Evolutionary conservation across 2,888 invertebrate genomes (phyloP).

Genomic region (Eledona agricola): DNA sequence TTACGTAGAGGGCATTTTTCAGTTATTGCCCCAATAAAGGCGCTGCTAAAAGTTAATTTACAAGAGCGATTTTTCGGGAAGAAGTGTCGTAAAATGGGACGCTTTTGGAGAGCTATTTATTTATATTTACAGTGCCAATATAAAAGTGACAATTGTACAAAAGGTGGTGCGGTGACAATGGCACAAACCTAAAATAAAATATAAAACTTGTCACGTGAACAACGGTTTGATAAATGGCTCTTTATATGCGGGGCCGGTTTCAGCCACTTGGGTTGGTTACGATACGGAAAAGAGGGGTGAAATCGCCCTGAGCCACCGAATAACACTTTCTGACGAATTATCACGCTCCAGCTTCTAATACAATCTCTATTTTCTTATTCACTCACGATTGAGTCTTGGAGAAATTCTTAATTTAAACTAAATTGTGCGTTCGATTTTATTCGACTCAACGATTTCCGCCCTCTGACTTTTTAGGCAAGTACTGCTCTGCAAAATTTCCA

Average conservation of each 20-base stretch:
- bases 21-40: slow-evolving; percentile 10
- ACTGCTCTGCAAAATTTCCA: too few species aligned
- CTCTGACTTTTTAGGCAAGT: too few species aligned
- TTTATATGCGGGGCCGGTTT: slow-evolving; percentile 42
- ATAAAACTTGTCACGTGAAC: slow-evolving; percentile 59
- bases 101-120: slow-evolving; percentile 49
- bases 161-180: slow-evolving; percentile 53
- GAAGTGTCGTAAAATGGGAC: slow-evolving; percentile 10
- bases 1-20: too few species aligned
- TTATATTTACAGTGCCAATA: slow-evolving; percentile 57
- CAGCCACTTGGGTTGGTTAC: slow-evolving; percentile 27
- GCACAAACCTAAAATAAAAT: slow-evolving; percentile 56
- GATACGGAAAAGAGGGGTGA: slow-evolving; percentile 28
- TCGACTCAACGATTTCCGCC: too few species aligned
- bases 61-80: slow-evolving; percentile 7
- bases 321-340: too few species aligned
- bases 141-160: slow-evolving; percentile 55
- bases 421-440: too few species aligned
- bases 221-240: slow-evolving; percentile 59
- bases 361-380: too few species aligned
- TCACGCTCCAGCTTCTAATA: too few species aligned
- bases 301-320: too few species aligned
- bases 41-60: slow-evolving; percentile 21
- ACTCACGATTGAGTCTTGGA: too few species aligned
- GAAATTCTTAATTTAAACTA: too few species aligned